Evolutionary conservation across 2,113 vertebrate species (phyloP), one percentile per base, ranked within the genome.

Genomic region (Abramis brama): DNA sequence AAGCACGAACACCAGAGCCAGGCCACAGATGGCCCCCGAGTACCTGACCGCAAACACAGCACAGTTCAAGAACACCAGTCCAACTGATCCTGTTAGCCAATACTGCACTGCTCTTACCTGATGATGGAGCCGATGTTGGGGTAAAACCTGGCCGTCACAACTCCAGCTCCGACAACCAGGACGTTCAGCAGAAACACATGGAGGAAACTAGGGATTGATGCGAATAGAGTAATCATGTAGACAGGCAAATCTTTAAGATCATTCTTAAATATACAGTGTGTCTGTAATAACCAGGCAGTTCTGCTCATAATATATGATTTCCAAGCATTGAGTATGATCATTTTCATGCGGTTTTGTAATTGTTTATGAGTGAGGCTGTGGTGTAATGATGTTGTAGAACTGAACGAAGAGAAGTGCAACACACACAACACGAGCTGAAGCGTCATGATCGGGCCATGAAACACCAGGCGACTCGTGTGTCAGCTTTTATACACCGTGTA

Each of bases 91-190:
- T 8, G 55, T 1, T 21, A 2, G 21, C 43, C 9, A 55, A 0
- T 62, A 5, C 59, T 5, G 45, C 50, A 33, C 52, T 3, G 1
- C 23, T 64, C 86, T 17, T 57, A 99, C 98, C 98, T 96, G 92
- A 99, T 98, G 86, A 99, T 98, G 80, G 96, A 95, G 80, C 98
- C 98, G 57, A 99, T 99, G 88, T 99, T 98, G 39, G 98, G 97
- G 90, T 97, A 99, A 89, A 97, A 97, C 91, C 87, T 95, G 90
- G 98, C 97, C 95, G 97, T 96, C 66, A 93, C 89, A 74, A 99
- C 97, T 64, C 98, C 98, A 90, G 94, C 88, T 91, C 93, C 96
- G 85, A 99, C 96, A 75, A 98, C 90, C 1, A 96, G 3, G 23
- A 97, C 0, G 84, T 99, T 99, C 90, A 98, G 93, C 45, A 89